Percentiles rank a stretch among this genome's conserved stretches.
Evolutionary conservation across 2,797 vertebrate genomes (phyloP).

Genomic region (Lacerta agilis): DNA sequence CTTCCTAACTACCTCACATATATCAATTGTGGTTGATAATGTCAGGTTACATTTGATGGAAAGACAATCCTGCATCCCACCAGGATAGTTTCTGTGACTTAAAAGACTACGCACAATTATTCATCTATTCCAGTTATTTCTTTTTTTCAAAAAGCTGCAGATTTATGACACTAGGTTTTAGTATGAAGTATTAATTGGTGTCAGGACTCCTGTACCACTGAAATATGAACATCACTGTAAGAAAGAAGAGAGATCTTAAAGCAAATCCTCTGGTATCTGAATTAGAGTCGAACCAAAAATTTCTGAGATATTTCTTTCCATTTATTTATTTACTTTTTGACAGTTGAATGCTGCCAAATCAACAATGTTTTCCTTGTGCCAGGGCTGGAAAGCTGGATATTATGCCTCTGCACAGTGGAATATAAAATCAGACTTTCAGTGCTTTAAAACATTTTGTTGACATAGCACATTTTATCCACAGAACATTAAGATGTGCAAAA

Average conservation of each 20-base stretch:
- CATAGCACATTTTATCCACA: not conserved
- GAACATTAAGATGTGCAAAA: not conserved
- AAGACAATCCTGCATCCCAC: constrained; percentile 55
- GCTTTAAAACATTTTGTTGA: not conserved
- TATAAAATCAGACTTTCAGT: not conserved
- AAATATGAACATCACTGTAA: not conserved
- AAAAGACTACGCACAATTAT: not conserved
- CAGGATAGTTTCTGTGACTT: constrained; percentile 35
- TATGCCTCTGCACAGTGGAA: not conserved
- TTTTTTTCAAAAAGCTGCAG: not conserved
- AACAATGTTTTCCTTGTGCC: not conserved
- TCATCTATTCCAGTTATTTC: constrained; percentile 8
- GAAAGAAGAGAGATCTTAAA: constrained; percentile 20
- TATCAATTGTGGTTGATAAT: constrained; percentile 64
- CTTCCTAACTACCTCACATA: constrained; percentile 75
- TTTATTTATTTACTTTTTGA: not conserved
- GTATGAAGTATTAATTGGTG: not conserved
- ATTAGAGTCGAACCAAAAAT: not conserved
- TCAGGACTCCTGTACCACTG: constrained; percentile 1
- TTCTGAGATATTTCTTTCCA: not conserved
- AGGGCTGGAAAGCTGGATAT: no score
- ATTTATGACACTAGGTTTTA: not conserved
- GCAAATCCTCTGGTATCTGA: constrained; percentile 1
- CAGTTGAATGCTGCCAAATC: not conserved
- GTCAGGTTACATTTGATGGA: constrained; percentile 73